phyloP scores from a whole-genome alignment of 2,797 vertebrate genomes.

The Varecia variegata region DNA sequence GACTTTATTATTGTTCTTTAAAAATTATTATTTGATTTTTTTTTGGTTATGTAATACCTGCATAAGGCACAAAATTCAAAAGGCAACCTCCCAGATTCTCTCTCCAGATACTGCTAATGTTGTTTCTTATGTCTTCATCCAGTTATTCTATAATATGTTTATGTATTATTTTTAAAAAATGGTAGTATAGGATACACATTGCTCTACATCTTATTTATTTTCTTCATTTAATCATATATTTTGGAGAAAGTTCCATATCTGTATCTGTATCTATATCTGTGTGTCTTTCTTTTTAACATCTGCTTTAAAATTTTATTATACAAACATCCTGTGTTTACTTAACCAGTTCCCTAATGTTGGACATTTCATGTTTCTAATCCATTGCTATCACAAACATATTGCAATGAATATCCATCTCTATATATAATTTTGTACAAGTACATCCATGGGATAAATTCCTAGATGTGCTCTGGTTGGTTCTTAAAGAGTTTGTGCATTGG shows the following conservation, averaged over 20 bases:
- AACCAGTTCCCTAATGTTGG: background rate
- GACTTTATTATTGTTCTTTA: constrained; percentile 8
- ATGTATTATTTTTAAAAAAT: background rate
- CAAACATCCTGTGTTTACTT: background rate
- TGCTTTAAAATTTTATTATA: background rate
- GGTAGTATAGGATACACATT: background rate
- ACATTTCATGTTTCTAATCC: background rate
- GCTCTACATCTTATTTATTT: constrained; percentile 16
- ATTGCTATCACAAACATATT: background rate
- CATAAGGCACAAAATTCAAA: constrained; percentile 24
- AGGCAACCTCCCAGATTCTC: background rate
- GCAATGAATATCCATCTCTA: background rate
- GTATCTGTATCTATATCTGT: background rate
- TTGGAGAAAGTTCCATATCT: background rate
- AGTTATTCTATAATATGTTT: background rate
- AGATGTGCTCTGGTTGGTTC: background rate
- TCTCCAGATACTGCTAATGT: background rate
- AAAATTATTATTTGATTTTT: background rate
- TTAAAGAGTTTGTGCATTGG: background rate
- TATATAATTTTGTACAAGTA: background rate
- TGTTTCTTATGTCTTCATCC: background rate
- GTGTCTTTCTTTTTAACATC: background rate
- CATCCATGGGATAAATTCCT: background rate
- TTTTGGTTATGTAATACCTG: background rate
- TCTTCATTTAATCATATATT: background rate